Evolutionary conservation across 2,113 vertebrate species (phyloP).

Genomic region (Ptyas mucosa): DNA sequence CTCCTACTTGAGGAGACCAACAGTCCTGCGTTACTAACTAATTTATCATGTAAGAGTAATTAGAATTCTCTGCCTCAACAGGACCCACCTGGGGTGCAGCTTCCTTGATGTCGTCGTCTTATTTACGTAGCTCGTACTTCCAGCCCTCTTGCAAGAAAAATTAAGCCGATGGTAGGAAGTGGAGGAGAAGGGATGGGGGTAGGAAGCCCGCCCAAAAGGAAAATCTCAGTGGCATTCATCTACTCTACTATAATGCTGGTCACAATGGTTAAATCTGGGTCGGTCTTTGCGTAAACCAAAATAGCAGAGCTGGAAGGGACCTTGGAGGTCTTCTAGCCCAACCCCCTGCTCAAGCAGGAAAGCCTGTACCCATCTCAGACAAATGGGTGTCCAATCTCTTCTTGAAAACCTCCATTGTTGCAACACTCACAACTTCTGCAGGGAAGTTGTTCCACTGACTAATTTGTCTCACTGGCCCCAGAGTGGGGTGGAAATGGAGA

Average conservation of each 20-base stretch:
- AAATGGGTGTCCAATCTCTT: not conserved
- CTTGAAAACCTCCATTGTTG: not conserved
- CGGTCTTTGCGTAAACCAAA: not conserved
- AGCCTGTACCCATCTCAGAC: not conserved
- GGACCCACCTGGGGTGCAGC: constrained; percentile 36
- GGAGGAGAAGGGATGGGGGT: not conserved
- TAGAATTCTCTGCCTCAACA: constrained; percentile 45
- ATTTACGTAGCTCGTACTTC: not conserved
- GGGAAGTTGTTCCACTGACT: not conserved
- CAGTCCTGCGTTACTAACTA: constrained; percentile 41
- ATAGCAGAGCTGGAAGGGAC: not conserved
- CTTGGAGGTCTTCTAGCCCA: not conserved
- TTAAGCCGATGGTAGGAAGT: not conserved
- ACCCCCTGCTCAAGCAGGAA: not conserved
- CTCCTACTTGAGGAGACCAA: constrained; percentile 34
- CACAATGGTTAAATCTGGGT: not conserved
- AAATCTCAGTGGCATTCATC: not conserved
- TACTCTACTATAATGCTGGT: not conserved
- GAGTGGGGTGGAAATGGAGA: no score
- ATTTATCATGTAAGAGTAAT: constrained; percentile 47
- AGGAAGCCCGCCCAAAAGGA: not conserved
- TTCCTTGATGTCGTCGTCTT: not conserved
- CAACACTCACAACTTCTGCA: not conserved
- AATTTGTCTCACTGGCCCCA: not conserved
- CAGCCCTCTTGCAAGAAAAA: not conserved